Percentiles rank a stretch among this genome's conserved stretches.
phyloP scores from a whole-genome alignment of 2,113 vertebrate species.

The Benitochromis conjunctus region DNA sequence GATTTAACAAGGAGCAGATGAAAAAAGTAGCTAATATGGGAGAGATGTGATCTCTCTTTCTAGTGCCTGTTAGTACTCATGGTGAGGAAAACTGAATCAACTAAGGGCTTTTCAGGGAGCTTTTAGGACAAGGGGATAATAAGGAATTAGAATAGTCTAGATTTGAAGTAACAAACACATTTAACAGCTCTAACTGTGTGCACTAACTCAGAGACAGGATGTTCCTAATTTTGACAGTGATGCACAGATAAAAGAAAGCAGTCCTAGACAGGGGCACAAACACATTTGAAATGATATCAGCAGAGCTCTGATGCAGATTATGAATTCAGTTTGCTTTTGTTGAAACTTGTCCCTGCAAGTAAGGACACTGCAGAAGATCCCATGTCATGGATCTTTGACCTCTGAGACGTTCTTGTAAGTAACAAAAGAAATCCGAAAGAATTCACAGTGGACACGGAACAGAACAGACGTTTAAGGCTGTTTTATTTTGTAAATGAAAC shows the following conservation, averaged over 20 bases:
- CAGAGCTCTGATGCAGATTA: neutral
- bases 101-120: neutral
- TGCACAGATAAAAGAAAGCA: neutral
- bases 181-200: neutral
- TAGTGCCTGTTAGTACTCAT: neutral
- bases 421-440: neutral
- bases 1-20: neutral
- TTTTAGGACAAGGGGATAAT: neutral
- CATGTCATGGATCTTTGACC: slow-evolving; percentile 28
- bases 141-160: neutral
- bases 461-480: neutral
- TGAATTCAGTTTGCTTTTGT: neutral
- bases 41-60: neutral
- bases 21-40: neutral
- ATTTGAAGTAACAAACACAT: neutral
- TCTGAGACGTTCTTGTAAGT: neutral
- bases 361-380: neutral
- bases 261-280: neutral
- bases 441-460: slow-evolving; percentile 1
- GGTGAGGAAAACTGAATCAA: neutral
- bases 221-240: neutral
- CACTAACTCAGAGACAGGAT: neutral
- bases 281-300: neutral
- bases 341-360: neutral
- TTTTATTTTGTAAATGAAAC: neutral